These are phyloP conservation scores for Halisarca cf. caerulea DNA, from an alignment of 37 sponge, comb jelly and placozoan genomes.

Conservation along the genomic window DNA sequence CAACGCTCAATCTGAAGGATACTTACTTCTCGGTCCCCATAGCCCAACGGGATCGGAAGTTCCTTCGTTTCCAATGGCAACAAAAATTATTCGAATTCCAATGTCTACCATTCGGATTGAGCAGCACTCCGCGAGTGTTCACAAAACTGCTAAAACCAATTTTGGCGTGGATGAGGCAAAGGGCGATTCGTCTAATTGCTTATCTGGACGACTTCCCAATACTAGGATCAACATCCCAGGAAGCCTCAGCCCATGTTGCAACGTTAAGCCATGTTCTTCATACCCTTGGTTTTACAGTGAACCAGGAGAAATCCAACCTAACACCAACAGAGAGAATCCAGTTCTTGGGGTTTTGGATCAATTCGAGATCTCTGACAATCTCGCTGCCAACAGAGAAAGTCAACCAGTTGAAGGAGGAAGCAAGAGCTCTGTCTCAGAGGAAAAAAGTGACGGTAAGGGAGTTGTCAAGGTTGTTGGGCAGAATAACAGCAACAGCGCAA, in stretches of 20 bases:
- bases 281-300: background rate
- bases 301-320: slow-evolving; percentile 11
- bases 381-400: background rate
- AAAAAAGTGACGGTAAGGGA: slow-evolving; percentile 2
- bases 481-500: background rate
- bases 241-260: background rate
- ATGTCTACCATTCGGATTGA: background rate
- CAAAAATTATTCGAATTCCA: background rate
- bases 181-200: too few species aligned
- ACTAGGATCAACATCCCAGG: too few species aligned
- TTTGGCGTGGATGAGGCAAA: too few species aligned
- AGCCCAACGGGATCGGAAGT: background rate
- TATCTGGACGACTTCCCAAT: too few species aligned
- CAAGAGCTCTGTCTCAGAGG: background rate
- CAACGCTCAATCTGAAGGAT: background rate
- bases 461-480: background rate
- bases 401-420: background rate
- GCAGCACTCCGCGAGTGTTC: background rate
- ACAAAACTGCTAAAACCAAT: background rate
- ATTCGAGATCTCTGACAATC: background rate
- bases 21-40: background rate
- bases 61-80: background rate
- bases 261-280: background rate
- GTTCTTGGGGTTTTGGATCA: background rate
- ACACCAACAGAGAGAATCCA: background rate